Percentiles rank a stretch among this genome's conserved stretches.
These are phyloP conservation scores for Eriosoma lanigerum DNA, from an alignment of 1,140 invertebrate genomes.

Conservation along the genomic window DNA sequence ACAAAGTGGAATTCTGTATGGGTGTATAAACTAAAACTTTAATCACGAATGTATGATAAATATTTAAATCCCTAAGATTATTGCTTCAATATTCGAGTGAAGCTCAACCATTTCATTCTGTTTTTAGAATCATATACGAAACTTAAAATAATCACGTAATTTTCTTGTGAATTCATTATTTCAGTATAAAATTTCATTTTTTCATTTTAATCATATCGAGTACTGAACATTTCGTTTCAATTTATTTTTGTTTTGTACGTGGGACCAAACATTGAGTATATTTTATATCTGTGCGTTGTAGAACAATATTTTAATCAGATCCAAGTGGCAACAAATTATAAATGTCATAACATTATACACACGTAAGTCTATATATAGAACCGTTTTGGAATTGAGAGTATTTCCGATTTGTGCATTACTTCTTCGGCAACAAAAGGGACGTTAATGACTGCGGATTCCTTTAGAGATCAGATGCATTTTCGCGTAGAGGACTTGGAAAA, in stretches of 20 bases:
- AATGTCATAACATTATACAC: no score
- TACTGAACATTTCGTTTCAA: neutral
- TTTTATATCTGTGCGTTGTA: no score
- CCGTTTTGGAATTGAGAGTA: neutral
- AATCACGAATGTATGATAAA: neutral
- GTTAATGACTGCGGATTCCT: conserved; percentile 10
- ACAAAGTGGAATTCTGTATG: no score
- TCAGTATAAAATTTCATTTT: neutral
- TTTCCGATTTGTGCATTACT: neutral
- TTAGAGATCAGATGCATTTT: neutral
- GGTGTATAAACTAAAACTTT: neutral
- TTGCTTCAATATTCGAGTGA: neutral
- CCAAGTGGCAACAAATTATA: no score
- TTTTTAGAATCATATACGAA: neutral
- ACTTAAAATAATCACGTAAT: neutral
- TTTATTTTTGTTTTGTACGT: no score
- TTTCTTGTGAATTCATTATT: neutral
- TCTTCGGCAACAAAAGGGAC: neutral
- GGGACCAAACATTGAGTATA: no score
- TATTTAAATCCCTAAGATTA: neutral
- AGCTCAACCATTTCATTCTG: neutral
- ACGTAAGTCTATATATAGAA: no score
- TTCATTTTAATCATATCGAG: neutral
- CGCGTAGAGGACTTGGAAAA: neutral
- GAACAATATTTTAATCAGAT: no score